Base-by-base conservation (phyloP, 1,140 invertebrate genomes). In the Brachionus rotundiformis region DNA sequence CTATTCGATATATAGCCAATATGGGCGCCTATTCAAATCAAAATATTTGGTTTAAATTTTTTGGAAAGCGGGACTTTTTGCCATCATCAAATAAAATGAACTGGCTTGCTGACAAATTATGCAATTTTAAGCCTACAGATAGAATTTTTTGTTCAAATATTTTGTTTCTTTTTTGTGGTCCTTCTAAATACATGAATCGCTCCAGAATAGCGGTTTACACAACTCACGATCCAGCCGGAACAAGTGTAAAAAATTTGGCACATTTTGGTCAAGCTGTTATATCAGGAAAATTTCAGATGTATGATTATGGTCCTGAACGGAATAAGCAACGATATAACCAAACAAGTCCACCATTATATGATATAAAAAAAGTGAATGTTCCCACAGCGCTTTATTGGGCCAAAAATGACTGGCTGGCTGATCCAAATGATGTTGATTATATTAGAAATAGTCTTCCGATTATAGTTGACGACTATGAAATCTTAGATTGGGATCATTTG, bases 181-280 rank as follows among this genome's bases (percentile, higher is more conserved):
- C 83, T 71, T 65, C 25, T 2, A 82, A 83, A 23, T 54, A 85
- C 13, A 29, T 85, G 11, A 87, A 86, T 81, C 47, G 27, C 19
- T 76, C 82, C 3, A 71, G 85, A 47, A 59, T 87, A 7, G 86
- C 93, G 0, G 90, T 93, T 0, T 92, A 94, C 84, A 86, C 93
- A 2, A 90, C 91, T 8, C 93, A 96, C 86, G 91, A 91, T 3
- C 95, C 95, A 4, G 93, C 93, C 1, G 94, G 94, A 5, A 90
- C 93, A 0, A 93, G 94, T 0, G 90, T 91, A 0, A 91, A 91
- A 84, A 94, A 94, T 84, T 85, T 95, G 8, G 88, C 92, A 11
- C 89, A 91, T 83, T 90, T 85, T 84, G 87, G 85, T 36, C 90
- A 90, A 6, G 82, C 85, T 1, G 79, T 82, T 27, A 71, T 71